Percentiles rank a stretch among this genome's conserved stretches.
phyloP scores from a whole-genome alignment of 2,888 invertebrate genomes.

The Lasioglossum villosulum region DNA sequence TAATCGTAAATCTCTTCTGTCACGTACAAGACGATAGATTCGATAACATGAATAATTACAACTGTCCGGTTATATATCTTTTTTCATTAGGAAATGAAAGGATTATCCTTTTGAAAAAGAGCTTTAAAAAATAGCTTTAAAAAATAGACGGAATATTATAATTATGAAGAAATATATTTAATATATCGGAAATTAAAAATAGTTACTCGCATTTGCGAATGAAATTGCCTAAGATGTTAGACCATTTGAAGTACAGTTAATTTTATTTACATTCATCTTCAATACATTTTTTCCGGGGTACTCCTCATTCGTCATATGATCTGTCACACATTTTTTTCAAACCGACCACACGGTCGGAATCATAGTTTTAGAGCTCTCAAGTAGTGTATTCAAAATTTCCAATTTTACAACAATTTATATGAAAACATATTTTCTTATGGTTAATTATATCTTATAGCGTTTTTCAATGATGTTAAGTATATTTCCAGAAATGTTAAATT shows the following conservation, averaged over 20 bases:
- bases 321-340: constrained; percentile 14
- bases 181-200: background rate
- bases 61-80: background rate
- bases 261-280: background rate
- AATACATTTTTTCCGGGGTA: background rate
- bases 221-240: background rate
- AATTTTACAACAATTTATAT: background rate
- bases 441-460: constrained; percentile 2
- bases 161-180: background rate
- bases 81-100: background rate
- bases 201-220: background rate
- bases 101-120: background rate
- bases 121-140: background rate
- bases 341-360: constrained; percentile 27
- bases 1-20: background rate
- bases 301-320: background rate
- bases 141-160: background rate
- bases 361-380: background rate
- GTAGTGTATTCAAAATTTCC: constrained; percentile 2
- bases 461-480: background rate
- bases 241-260: background rate
- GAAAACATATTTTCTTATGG: background rate
- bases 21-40: background rate
- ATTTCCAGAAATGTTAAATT: background rate
- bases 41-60: constrained; percentile 4